These are phyloP conservation scores for Epinephelus awoara DNA, from an alignment of 2,797 vertebrate species.

Conservation along the genomic window DNA sequence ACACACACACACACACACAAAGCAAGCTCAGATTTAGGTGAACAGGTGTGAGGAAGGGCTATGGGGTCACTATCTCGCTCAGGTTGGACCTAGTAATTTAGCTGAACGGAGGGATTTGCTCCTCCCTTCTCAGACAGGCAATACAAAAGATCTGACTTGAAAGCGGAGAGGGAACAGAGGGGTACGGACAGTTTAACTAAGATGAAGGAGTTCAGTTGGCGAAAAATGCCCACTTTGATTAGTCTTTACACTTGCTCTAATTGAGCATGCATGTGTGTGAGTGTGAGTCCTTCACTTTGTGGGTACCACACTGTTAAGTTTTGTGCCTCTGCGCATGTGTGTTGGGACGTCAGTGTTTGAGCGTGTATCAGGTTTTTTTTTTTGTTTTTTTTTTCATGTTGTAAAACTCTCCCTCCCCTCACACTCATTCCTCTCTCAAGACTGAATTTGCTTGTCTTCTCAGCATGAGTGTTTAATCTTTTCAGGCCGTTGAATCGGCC, in stretches of 20 bases:
- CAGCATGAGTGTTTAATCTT: constrained; percentile 99
- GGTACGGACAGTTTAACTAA: constrained; percentile 82
- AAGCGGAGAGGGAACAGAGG: constrained; percentile 80
- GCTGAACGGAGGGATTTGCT: constrained; percentile 83
- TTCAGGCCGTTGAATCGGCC: constrained; percentile 98
- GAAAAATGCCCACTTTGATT: constrained; percentile 84
- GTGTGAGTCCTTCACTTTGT: constrained; percentile 63
- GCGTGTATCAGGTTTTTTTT: constrained; percentile 65
- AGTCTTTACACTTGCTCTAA: constrained; percentile 85
- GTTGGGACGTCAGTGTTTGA: constrained; percentile 66
- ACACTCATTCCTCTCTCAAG: constrained; percentile 95
- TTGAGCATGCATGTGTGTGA: constrained; percentile 81
- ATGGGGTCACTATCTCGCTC: constrained; percentile 86
- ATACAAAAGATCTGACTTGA: constrained; percentile 84
- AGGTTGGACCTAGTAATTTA: constrained; percentile 88
- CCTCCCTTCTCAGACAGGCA: constrained; percentile 82
- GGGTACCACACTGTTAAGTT: constrained; percentile 61
- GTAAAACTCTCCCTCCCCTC: constrained; percentile 82
- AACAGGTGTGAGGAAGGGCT: constrained; percentile 85
- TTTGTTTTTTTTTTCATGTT: constrained; percentile 40
- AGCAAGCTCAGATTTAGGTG: constrained; percentile 70
- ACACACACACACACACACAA: constrained; percentile 44
- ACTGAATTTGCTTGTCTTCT: constrained; percentile 99
- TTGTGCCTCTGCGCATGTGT: constrained; percentile 72
- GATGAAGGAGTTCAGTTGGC: constrained; percentile 85